phyloP scores from a whole-genome alignment of 64 coral and sea anemone species.

The Platygyra sinensis region DNA sequence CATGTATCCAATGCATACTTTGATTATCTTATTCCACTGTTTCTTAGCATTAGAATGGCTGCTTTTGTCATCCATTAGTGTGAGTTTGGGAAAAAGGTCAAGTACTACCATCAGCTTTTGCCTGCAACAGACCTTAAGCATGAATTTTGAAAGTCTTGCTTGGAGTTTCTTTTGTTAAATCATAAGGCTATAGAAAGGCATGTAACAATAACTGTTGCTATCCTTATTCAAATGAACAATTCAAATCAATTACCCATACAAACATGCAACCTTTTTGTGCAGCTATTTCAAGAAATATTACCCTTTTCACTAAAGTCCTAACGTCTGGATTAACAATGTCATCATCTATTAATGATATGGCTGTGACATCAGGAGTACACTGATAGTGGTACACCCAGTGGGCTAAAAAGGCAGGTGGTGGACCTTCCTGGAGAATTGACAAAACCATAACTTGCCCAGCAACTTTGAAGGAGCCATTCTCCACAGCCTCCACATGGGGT shows the following conservation, averaged over 20 bases:
- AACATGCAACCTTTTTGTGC: constrained; percentile 28
- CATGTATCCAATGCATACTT: constrained; percentile 15
- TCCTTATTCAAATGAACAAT: no score
- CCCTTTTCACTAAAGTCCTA: constrained; percentile 29
- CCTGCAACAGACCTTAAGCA: constrained; percentile 10
- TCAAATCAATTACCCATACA: constrained; percentile 37
- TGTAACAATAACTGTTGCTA: constrained; percentile 28
- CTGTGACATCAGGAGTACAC: constrained; percentile 32
- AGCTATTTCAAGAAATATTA: constrained; percentile 36
- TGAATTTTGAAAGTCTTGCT: constrained; percentile 29
- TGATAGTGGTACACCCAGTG: constrained; percentile 45
- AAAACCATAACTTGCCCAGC: constrained; percentile 34
- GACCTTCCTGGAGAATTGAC: constrained; percentile 41
- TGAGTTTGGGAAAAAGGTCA: constrained; percentile 30
- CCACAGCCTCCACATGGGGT: no score
- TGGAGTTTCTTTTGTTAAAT: constrained; percentile 31
- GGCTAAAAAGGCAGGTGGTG: constrained; percentile 42
- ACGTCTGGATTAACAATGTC: no score
- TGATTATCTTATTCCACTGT: constrained; percentile 16
- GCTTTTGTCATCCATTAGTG: constrained; percentile 14
- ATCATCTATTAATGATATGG: no score
- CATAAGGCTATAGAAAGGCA: constrained; percentile 32
- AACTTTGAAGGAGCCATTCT: constrained; percentile 64
- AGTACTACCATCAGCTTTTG: constrained; percentile 24
- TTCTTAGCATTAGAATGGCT: constrained; percentile 37